These are phyloP conservation scores for Eueides isabella DNA, from an alignment of 1,140 invertebrate genomes.

Conservation along the genomic window DNA sequence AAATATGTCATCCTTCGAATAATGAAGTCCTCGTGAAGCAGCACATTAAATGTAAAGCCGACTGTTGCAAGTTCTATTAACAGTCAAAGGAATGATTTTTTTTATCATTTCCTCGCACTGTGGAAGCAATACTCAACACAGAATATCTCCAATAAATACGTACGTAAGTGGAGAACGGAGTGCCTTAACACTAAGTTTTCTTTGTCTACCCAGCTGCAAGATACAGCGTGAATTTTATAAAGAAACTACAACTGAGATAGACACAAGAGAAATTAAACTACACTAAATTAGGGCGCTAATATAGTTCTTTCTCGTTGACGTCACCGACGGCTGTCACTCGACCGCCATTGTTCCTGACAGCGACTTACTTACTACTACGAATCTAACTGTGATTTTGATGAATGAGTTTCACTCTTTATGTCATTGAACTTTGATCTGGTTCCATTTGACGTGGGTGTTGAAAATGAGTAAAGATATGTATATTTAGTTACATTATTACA, in stretches of 20 bases:
- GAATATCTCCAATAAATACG: too few species aligned
- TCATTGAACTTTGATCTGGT: constrained; percentile 75
- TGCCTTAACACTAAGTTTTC: too few species aligned
- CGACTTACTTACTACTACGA: constrained; percentile 50
- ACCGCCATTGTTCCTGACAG: constrained; percentile 59
- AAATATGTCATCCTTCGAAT: background rate
- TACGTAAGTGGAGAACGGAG: too few species aligned
- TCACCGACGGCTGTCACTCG: constrained; percentile 58
- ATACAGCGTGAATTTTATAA: constrained; percentile 38
- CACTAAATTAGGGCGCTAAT: constrained; percentile 21
- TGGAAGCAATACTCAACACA: too few species aligned
- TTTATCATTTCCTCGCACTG: too few species aligned
- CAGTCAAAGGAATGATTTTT: too few species aligned
- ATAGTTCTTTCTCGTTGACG: constrained; percentile 57
- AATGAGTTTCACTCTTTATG: constrained; percentile 73
- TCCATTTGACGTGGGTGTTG: constrained; percentile 64
- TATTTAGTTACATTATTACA: constrained; percentile 43
- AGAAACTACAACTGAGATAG: constrained; percentile 39
- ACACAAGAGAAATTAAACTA: constrained; percentile 45
- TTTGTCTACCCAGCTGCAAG: too few species aligned
- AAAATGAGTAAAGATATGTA: constrained; percentile 55
- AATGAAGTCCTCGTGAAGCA: too few species aligned
- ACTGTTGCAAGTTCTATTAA: too few species aligned
- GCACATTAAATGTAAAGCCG: too few species aligned
- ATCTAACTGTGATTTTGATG: constrained; percentile 69